Evolutionary conservation across 2,797 vertebrate genomes (phyloP).

Genomic region (Macropus fuliginosus): DNA sequence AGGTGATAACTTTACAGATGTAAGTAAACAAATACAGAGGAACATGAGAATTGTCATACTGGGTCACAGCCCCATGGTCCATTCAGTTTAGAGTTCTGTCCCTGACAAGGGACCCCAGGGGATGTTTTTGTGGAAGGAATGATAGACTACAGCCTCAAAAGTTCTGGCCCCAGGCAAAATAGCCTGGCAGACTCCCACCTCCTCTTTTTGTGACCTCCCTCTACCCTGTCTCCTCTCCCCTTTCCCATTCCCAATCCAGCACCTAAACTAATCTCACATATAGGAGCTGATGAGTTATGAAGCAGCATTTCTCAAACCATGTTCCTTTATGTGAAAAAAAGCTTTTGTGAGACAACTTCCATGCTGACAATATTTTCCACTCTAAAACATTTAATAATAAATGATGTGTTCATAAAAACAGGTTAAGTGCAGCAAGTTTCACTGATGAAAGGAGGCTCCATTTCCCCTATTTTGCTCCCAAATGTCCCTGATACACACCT

Average conservation of each 20-base stretch:
- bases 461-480: background rate
- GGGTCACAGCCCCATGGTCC: background rate
- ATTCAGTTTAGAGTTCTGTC: background rate
- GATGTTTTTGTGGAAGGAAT: background rate
- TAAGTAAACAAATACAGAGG: accelerated
- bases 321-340: background rate
- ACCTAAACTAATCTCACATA: background rate
- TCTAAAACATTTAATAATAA: background rate
- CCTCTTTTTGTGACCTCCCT: background rate
- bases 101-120: background rate
- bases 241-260: background rate
- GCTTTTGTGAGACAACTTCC: background rate
- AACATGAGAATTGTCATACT: background rate
- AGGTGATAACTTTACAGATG: accelerated
- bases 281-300: background rate
- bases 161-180: constrained; percentile 1
- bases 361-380: background rate
- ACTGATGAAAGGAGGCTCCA: background rate
- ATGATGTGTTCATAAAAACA: background rate
- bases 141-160: background rate
- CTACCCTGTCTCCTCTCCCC: background rate
- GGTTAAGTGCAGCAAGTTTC: background rate
- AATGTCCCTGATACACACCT: background rate
- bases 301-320: background rate
- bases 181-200: background rate